Evolutionary conservation across 2,797 vertebrate species (phyloP), one percentile per base, ranked within the genome.

Genomic region (Lagodon rhomboides): DNA sequence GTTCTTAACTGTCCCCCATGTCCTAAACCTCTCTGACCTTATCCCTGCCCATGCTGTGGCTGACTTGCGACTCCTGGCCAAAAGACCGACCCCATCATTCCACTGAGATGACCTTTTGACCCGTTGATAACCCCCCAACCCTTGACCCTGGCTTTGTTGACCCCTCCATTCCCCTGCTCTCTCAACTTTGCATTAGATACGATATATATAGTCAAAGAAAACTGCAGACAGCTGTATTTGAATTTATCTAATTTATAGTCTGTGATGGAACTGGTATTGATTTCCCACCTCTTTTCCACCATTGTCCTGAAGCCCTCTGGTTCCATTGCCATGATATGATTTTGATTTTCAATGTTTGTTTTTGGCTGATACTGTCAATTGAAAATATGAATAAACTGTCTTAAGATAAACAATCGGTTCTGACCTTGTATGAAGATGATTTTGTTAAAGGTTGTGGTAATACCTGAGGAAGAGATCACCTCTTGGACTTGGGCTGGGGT

Each of bases 351-450:
- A 87, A 72, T 83, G 84, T 89, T 90, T 88, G 85, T 90, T 93
- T 95, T 93, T 91, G 92, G 91, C 94, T 94, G 85, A 93, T 92
- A 88, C 90, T 94, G 93, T 95, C 92, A 84, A 93, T 82, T 92
- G 80, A 92, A 90, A 93, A 91, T 79, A 92, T 91, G 55, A 96
- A 95, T 96, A 95, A 95, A 96, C 87, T 83, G 82, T 91, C 83
- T 95, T 92, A 92, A 87, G 86, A 93, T 87, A 85, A 88, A 16
- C 12, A 85, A 72, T 67, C 12, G 3, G 64, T 73, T 77, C 77
- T 63, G 34, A 58, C 10, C 41, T 68, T 66, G 55, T 70, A 12
- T 56, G 9, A 23, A 53, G 41, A 20, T 66, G 47, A 72, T 82
- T 80, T 74, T 72, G 3, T 68, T 41, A 11, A 13, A 47, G 25